phyloP scores from a whole-genome alignment of 2,888 invertebrate species.

The Cheilosia scutellata region DNA sequence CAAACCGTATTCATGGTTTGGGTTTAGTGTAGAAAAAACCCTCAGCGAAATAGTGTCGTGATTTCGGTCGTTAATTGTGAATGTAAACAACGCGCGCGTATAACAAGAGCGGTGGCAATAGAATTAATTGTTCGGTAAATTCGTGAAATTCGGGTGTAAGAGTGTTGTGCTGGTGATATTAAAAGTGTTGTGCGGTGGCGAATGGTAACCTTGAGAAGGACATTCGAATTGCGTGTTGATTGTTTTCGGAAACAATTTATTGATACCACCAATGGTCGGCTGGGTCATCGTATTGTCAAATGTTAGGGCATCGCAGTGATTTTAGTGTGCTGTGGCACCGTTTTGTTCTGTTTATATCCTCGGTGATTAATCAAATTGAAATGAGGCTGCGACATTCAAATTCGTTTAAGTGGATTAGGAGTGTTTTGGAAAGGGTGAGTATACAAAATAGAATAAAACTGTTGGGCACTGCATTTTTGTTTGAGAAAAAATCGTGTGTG shows the following conservation, averaged over 20 bases:
- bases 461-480: too few relatives aligned
- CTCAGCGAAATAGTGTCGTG: constrained; percentile 67
- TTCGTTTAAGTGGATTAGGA: constrained; percentile 82
- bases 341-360: constrained; percentile 79
- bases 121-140: constrained; percentile 6
- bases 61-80: constrained; percentile 39
- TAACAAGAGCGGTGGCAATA: not conserved
- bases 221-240: constrained; percentile 23
- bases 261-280: constrained; percentile 18
- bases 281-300: constrained; percentile 60
- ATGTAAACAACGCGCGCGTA: constrained; percentile 49
- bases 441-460: too few relatives aligned
- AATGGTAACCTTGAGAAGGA: constrained; percentile 58
- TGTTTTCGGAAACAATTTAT: constrained; percentile 29
- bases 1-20: constrained; percentile 53
- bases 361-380: constrained; percentile 78
- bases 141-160: constrained; percentile 2
- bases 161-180: constrained; percentile 7
- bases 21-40: constrained; percentile 69
- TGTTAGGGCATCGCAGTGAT: constrained; percentile 77
- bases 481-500: too few relatives aligned
- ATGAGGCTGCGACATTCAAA: constrained; percentile 81
- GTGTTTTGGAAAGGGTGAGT: constrained; percentile 70
- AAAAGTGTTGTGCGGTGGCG: constrained; percentile 1
- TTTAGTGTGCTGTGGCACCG: constrained; percentile 80